phyloP scores from a whole-genome alignment of 2,113 vertebrate genomes.

The Sus scrofa region DNA sequence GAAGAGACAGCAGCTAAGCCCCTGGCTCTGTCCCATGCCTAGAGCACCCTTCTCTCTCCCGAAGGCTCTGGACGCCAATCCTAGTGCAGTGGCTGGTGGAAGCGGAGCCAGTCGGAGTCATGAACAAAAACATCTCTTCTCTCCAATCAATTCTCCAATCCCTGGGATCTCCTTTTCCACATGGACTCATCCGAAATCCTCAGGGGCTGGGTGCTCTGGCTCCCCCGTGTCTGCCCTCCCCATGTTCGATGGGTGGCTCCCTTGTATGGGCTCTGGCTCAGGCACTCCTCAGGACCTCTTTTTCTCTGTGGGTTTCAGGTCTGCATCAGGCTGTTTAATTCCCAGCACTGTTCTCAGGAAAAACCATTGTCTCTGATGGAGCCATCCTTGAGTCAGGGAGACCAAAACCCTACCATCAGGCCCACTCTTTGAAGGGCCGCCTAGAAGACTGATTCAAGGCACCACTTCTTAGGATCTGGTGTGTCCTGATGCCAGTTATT shows the following conservation, averaged over 20 bases:
- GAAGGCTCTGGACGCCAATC: background rate
- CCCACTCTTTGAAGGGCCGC: background rate
- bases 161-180: background rate
- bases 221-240: background rate
- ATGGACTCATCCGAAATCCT: background rate
- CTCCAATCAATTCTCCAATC: background rate
- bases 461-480: background rate
- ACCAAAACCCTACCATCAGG: background rate
- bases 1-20: conserved; percentile 38
- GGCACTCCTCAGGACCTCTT: background rate
- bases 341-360: background rate
- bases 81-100: background rate
- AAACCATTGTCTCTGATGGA: background rate
- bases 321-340: background rate
- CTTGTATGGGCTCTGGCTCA: background rate
- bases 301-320: background rate
- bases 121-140: background rate
- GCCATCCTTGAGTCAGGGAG: background rate
- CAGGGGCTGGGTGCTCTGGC: background rate
- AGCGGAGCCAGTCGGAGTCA: background rate
- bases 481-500: background rate
- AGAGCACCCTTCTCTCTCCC: background rate
- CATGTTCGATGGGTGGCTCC: background rate
- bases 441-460: background rate
- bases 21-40: conserved; percentile 37